phyloP scores from a whole-genome alignment of 64 coral and sea anemone species.

The Montipora efflorescens region DNA sequence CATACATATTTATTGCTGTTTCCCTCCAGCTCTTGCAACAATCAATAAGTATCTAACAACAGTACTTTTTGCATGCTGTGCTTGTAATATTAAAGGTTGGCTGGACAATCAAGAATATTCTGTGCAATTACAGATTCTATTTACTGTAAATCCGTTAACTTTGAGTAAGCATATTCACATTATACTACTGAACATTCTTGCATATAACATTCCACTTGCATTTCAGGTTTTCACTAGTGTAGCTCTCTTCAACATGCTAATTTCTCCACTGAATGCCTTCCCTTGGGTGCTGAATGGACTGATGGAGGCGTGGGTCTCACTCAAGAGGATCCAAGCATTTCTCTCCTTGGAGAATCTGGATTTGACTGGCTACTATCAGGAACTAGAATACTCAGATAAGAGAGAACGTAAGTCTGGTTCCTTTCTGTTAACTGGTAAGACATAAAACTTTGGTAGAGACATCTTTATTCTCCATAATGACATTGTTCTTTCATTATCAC shows the following conservation, averaged over 20 bases:
- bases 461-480: too few species aligned
- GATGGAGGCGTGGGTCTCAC: conserved; percentile 98
- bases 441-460: neutral
- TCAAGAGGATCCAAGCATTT: conserved; percentile 91
- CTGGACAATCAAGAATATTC: too few species aligned
- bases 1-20: too few species aligned
- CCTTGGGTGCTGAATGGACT: conserved; percentile 97
- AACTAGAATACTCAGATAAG: neutral
- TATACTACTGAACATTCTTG: fast-evolving
- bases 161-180: too few species aligned
- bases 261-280: conserved; percentile 96
- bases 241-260: conserved; percentile 97
- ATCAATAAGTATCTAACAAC: too few species aligned
- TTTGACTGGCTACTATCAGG: conserved; percentile 66
- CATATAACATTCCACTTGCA: neutral
- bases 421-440: neutral
- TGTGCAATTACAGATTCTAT: too few species aligned
- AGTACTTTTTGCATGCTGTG: too few species aligned
- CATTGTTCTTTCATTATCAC: too few species aligned
- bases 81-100: too few species aligned
- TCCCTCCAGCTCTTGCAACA: too few species aligned
- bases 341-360: conserved; percentile 82
- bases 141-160: too few species aligned
- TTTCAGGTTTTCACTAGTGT: conserved; percentile 97
- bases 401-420: conserved; percentile 3